phyloP scores from a whole-genome alignment of 2,113 vertebrate species.

The Sphyrna mokarran region DNA sequence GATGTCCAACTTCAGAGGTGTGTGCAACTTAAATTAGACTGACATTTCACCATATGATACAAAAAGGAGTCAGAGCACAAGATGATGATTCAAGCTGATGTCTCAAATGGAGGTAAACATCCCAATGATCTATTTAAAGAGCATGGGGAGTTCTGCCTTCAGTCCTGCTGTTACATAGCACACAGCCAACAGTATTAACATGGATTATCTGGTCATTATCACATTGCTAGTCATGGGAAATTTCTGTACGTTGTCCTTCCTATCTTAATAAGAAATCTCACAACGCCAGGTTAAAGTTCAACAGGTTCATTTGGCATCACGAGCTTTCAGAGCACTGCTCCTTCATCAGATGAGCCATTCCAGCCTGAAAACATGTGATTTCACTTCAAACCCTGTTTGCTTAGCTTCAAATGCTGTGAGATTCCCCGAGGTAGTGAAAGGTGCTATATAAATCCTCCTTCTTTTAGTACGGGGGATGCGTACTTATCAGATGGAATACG shows the following conservation, averaged over 20 bases:
- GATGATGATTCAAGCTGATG: too few relatives aligned
- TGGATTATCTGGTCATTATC: neutral
- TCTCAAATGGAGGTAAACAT: neutral
- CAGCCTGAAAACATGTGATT: neutral
- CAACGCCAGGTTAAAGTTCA: too few relatives aligned
- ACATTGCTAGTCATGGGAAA: neutral
- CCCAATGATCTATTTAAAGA: neutral
- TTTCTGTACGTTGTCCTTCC: neutral
- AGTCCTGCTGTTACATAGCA: too few relatives aligned
- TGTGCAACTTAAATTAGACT: neutral
- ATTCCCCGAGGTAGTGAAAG: neutral
- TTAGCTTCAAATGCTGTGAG: neutral
- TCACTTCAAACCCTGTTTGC: neutral
- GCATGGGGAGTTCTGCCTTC: too few relatives aligned
- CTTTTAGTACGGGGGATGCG: neutral
- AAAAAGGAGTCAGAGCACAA: neutral
- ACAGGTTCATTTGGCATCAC: too few relatives aligned
- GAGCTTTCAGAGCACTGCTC: too few relatives aligned
- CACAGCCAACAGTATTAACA: too few relatives aligned
- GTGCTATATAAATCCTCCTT: neutral
- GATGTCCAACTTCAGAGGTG: neutral
- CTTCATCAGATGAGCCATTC: neutral
- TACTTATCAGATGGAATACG: too few relatives aligned
- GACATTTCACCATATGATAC: neutral
- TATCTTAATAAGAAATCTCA: too few relatives aligned